Base-by-base conservation (phyloP, 2,888 invertebrate genomes). In the Perizoma flavofasciatum region DNA sequence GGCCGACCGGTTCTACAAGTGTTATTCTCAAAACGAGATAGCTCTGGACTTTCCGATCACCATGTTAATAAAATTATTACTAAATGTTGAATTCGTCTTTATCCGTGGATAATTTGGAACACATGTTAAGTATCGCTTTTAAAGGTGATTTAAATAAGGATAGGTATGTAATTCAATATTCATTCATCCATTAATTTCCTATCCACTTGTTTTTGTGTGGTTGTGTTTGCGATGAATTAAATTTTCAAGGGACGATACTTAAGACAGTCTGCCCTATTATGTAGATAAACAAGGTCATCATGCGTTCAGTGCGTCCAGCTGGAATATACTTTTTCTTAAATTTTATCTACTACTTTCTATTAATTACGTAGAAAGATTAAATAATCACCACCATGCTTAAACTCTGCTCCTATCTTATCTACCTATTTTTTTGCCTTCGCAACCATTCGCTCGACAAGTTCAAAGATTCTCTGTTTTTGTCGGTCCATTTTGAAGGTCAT, bases 21-120 rank as follows among this genome's bases (percentile, higher is more conserved):
- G 89, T 85, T 92, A 89, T 91, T 91, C 90, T 86, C 84, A 88
- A 86, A 87, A 86, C 88, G 77, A 86, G 88, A 89, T 84, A 83
- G 74, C 83, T 85, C 84, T 85, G 90, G 90, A 85, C 89, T 91
- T 89, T 89, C 91, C 90, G 88, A 88, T 81, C 80, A 77, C 78
- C 58, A 81, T 75, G 76, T 77, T 75, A 72, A 75, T 22, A 22
- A 22, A 22, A 22, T 72, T 74, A 35, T 72, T 74, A 78, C 73
- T 75, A 73, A 63, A 65, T 71, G 75, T 75, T 58, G 58, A 32
- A 44, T 5, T 10, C 48, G 55, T 34, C 55, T 62, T 56, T 45
- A 52, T 51, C 47, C 41, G 34, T 44, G 7, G 5, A 43, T 43
- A 43, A 11, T 43, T n/a, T 43, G 4, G 5, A n/a, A 5, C 6